Conservation (phyloP, 2,888 invertebrate genomes). For the Pandemis corylana region DNA sequence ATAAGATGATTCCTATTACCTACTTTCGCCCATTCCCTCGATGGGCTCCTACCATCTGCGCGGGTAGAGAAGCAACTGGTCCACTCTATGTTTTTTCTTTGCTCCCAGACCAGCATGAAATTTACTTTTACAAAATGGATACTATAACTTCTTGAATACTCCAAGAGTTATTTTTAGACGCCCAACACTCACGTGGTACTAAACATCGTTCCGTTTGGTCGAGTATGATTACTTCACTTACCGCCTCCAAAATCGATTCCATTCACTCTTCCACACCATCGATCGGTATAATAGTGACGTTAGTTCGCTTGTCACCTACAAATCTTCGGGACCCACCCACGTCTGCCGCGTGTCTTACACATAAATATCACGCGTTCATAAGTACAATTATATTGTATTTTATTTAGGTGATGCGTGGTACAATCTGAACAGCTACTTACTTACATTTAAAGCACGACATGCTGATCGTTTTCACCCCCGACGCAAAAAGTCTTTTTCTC, state of each 20-base stretch:
- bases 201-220: not conserved
- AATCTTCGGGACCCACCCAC: constrained; percentile 80
- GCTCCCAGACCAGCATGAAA: no score
- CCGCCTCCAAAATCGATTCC: constrained; percentile 52
- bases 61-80: no score
- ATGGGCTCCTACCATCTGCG: no score
- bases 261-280: constrained; percentile 65
- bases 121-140: no score
- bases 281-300: constrained; percentile 37
- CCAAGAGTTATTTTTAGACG: no score
- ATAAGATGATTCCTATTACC: no score
- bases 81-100: no score
- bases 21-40: no score
- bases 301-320: constrained; percentile 71
- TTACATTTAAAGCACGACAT: no score
- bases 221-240: constrained; percentile 15
- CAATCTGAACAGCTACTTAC: constrained; percentile 34
- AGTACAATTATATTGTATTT: constrained; percentile 30
- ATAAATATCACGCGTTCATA: constrained; percentile 69
- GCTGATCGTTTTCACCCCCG: no score
- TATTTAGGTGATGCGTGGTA: constrained; percentile 43
- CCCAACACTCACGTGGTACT: not conserved
- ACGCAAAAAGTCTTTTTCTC: no score
- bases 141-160: no score
- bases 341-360: constrained; percentile 71